Evolutionary conservation across 1,140 invertebrate genomes (phyloP), one percentile per base, ranked within the genome.

Genomic region (Bombus consobrinus): DNA sequence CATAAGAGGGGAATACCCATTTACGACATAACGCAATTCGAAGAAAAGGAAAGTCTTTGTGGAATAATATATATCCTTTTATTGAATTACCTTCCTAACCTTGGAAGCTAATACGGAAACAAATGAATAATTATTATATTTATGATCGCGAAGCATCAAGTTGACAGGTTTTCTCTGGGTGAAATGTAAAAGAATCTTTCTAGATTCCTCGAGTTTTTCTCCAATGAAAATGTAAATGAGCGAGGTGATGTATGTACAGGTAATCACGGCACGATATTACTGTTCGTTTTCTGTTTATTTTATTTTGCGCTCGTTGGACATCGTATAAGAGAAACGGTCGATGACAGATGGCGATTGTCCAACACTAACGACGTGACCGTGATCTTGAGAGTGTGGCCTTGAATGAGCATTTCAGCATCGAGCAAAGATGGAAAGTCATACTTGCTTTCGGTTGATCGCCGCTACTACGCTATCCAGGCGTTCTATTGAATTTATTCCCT

Each of bases 301-400:
- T 79, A 59, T 89, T 66, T 68, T 84, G 34, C 59, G 69, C 53
- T 34, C 15, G n/a, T 25, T 34, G 76, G 53, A 32, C 83, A 37
- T 47, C 25, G 83, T n/a, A 47, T 68, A n/a, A 73, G 85, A 32
- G 81, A 69, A 87, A 81, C 77, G 85, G 74, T 87, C 89, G 82
- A 90, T 90, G 88, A 90, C 85, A 81, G 85, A 90, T 89, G 88
- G 64, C 89, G 88, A 87, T 89, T 89, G 89, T 90, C 85, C 81
- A 73, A 68, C 79, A 77, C 47, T 57, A 83, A 68, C 87, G 84
- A 89, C 81, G 81, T 76, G 89, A 82, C 88, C 81, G 86, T 88
- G 88, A 88, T 86, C 86, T 88, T 89, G 43, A 71, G 72, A 34
- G 66, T 57, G 37, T 68, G 76, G 69, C 81, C 89, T 90, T 90